Conservation (phyloP, 1,140 invertebrate species). For the Macrosteles quadrilineatus region DNA sequence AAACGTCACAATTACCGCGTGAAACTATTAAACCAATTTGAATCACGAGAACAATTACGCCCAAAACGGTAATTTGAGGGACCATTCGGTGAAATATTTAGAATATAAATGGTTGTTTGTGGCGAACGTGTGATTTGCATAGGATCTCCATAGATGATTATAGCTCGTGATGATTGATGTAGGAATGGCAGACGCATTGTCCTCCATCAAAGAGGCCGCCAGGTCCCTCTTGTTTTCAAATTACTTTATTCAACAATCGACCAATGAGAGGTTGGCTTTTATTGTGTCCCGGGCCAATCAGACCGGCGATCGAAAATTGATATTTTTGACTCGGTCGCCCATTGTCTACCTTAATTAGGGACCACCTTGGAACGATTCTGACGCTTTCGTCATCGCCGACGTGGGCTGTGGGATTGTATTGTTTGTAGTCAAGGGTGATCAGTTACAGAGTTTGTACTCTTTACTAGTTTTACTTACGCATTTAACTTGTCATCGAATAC, state of each 20-base stretch:
- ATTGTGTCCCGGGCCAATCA: constrained; percentile 28
- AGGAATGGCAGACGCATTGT: constrained; percentile 20
- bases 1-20: not conserved
- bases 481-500: too few species aligned
- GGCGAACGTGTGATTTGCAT: constrained; percentile 17
- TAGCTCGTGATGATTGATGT: constrained; percentile 18
- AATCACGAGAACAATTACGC: not conserved
- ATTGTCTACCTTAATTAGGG: constrained; percentile 23
- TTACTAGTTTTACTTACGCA: too few species aligned
- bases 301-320: constrained; percentile 17
- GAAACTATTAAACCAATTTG: constrained; percentile 6
- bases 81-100: constrained; percentile 8
- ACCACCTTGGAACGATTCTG: constrained; percentile 23
- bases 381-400: too few species aligned
- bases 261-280: constrained; percentile 22
- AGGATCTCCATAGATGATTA: constrained; percentile 28
- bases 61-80: not conserved
- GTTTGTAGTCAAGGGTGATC: too few species aligned
- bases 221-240: constrained; percentile 30
- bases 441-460: too few species aligned
- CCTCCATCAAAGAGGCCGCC: constrained; percentile 11
- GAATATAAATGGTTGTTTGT: constrained; percentile 25
- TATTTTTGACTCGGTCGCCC: constrained; percentile 23
- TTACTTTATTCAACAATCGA: constrained; percentile 28
- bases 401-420: too few species aligned